A percentile compares a stretch with the other conserved stretches of the same genome.
These are phyloP conservation scores for Zoanthus sansibaricus DNA, from an alignment of 92 coral and sea anemone species.

Conservation along the genomic window DNA sequence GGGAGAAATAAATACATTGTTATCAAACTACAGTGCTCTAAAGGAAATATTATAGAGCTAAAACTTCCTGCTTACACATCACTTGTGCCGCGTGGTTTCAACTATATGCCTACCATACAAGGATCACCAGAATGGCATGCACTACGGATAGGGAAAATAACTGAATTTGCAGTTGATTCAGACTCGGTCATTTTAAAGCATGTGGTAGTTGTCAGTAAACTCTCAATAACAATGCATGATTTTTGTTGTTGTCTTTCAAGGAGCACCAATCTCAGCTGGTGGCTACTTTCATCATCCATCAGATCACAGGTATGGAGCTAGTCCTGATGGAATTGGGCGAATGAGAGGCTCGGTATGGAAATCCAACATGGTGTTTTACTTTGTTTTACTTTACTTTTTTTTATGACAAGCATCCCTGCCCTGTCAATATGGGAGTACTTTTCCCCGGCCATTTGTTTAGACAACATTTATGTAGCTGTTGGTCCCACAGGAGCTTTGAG, in stretches of 20 bases:
- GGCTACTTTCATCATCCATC: conserved; percentile 48
- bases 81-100: conserved; percentile 58
- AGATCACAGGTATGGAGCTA: conserved; percentile 43
- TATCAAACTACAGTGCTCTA: conserved; percentile 12
- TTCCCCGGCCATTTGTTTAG: too few species aligned
- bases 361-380: too few species aligned
- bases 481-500: too few species aligned
- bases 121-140: conserved; percentile 57
- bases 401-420: too few species aligned
- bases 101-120: conserved; percentile 54
- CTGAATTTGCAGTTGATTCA: conserved; percentile 2
- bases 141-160: conserved; percentile 49
- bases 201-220: too few species aligned
- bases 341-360: too few species aligned
- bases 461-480: too few species aligned
- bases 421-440: too few species aligned
- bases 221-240: too few species aligned
- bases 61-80: conserved; percentile 47
- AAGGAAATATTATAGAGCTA: conserved; percentile 51
- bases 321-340: conserved; percentile 46
- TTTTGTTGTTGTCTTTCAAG: conserved; percentile 18
- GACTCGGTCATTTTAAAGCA: too few species aligned
- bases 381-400: too few species aligned
- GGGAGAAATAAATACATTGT: conserved; percentile 26
- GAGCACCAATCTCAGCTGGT: conserved; percentile 23